These are phyloP conservation scores for Phylloscopus whistleri DNA, from an alignment of 2,113 vertebrate species.

Conservation along the genomic window DNA sequence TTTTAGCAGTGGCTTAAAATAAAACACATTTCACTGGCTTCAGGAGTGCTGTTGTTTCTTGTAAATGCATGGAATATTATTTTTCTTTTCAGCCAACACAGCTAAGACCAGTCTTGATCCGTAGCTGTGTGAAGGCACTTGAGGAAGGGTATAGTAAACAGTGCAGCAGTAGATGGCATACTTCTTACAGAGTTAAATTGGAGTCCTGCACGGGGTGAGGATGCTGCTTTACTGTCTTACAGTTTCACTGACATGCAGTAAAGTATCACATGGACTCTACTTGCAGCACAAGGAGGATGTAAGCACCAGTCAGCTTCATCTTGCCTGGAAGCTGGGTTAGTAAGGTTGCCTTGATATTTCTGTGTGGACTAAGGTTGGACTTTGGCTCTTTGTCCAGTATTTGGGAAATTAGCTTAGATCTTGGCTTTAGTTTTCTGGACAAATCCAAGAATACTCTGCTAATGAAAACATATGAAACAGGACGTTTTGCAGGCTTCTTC, in stretches of 20 bases:
- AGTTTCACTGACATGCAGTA: neutral
- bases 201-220: neutral
- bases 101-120: neutral
- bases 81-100: neutral
- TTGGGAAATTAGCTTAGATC: neutral
- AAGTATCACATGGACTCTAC: neutral
- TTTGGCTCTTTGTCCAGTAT: neutral
- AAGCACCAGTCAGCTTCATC: neutral
- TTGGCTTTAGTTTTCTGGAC: neutral
- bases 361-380: neutral
- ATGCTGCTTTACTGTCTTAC: neutral
- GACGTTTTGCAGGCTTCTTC: neutral
- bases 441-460: neutral
- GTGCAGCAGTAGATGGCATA: slow-evolving; percentile 31
- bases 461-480: neutral
- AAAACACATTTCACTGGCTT: slow-evolving; percentile 76
- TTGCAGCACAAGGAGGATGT: neutral
- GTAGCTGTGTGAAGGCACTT: neutral
- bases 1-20: slow-evolving; percentile 86
- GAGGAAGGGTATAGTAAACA: neutral
- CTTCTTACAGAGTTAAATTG: neutral
- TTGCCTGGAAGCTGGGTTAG: neutral
- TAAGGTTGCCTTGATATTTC: neutral
- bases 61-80: neutral
- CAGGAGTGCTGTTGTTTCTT: slow-evolving; percentile 20